These are phyloP conservation scores for Thoracochromis brauschi DNA, from an alignment of 2,113 vertebrate species.

Conservation along the genomic window DNA sequence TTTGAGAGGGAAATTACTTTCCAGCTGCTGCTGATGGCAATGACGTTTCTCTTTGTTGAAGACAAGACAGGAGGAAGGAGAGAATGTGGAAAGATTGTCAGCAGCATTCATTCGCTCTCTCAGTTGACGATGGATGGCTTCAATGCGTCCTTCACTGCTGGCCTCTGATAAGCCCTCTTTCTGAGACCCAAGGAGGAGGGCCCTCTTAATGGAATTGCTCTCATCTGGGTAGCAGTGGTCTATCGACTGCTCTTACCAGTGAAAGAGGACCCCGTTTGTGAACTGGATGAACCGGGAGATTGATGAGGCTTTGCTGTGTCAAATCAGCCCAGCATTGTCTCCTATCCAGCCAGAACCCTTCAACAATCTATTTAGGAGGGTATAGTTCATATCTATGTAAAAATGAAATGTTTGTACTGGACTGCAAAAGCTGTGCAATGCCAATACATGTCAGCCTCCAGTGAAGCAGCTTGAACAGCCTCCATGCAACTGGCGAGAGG, in stretches of 20 bases:
- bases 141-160: not conserved
- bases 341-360: constrained; percentile 14
- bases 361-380: constrained; percentile 8
- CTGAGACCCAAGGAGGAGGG: constrained; percentile 14
- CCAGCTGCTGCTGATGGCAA: not conserved
- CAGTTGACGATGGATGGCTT: constrained; percentile 35
- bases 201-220: constrained; percentile 59
- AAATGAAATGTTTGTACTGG: constrained; percentile 23
- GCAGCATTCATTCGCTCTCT: not conserved
- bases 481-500: not conserved
- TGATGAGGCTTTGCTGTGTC: constrained; percentile 44
- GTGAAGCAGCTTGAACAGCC: constrained; percentile 18
- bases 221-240: constrained; percentile 31
- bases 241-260: constrained; percentile 51
- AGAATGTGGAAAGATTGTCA: not conserved
- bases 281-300: constrained; percentile 56
- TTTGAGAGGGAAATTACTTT: not conserved
- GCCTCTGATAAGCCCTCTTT: constrained; percentile 46
- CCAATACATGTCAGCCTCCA: constrained; percentile 25
- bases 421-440: constrained; percentile 5
- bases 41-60: not conserved
- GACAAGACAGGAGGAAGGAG: not conserved
- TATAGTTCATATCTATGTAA: constrained; percentile 44
- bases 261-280: constrained; percentile 57
- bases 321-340: constrained; percentile 5